These are phyloP conservation scores for Linyphia triangularis DNA, from an alignment of 2,888 invertebrate species.

Conservation along the genomic window DNA sequence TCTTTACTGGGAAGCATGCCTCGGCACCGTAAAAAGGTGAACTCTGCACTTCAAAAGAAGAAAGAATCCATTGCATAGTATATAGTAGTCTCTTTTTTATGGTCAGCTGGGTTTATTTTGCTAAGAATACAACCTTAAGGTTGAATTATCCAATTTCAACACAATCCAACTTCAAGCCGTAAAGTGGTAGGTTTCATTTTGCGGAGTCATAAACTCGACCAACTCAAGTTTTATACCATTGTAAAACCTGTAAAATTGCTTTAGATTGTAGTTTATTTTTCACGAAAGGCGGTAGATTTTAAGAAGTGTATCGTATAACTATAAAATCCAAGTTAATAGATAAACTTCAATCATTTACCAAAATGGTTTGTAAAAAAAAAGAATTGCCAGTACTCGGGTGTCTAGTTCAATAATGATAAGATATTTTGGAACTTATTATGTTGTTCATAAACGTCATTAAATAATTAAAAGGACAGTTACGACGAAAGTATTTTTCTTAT, in stretches of 20 bases:
- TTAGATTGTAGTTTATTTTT: constrained; percentile 14
- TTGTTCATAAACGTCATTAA: too few relatives aligned
- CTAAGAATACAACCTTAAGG: constrained; percentile 7
- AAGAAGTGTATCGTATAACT: neutral
- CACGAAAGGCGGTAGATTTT: constrained; percentile 20
- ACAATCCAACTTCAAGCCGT: constrained; percentile 41
- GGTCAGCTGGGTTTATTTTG: constrained; percentile 48
- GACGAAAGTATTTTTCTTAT: too few relatives aligned
- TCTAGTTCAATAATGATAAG: too few relatives aligned
- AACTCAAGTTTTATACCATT: constrained; percentile 37
- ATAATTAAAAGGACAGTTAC: too few relatives aligned
- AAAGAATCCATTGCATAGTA: neutral
- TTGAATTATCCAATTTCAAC: constrained; percentile 40
- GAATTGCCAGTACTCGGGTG: too few relatives aligned
- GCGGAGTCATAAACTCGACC: constrained; percentile 45
- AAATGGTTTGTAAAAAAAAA: too few relatives aligned
- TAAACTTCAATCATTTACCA: too few relatives aligned
- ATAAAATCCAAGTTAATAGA: too few relatives aligned
- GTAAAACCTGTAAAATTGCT: constrained; percentile 30
- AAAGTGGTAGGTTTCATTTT: constrained; percentile 50
- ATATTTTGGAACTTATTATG: too few relatives aligned
- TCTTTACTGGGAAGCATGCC: neutral
- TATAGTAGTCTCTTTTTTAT: neutral
- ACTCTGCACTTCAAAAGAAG: neutral
- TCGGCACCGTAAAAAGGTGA: neutral